Evolutionary conservation across 2,113 vertebrate species (phyloP).

Genomic region (Rutilus rutilus): DNA sequence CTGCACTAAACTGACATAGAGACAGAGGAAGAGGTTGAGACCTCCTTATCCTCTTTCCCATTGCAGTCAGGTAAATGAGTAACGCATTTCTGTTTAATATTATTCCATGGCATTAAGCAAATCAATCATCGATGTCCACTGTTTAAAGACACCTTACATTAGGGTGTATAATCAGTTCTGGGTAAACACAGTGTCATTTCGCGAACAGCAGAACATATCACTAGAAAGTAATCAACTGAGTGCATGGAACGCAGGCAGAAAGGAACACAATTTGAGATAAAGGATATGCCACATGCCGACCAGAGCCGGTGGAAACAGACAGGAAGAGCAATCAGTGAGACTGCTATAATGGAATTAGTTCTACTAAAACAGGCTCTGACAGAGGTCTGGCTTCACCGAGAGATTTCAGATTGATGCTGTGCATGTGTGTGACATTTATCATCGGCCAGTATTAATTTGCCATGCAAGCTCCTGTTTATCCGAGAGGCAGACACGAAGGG

Average conservation of each 20-base stretch:
- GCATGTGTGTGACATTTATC: slow-evolving; percentile 37
- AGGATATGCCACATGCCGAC: slow-evolving; percentile 23
- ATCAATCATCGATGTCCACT: slow-evolving; percentile 29
- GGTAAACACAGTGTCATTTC: slow-evolving; percentile 30
- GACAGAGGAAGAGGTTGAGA: not conserved
- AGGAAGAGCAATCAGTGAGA: slow-evolving; percentile 39
- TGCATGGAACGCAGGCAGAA: slow-evolving; percentile 35
- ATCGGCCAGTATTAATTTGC: slow-evolving; percentile 17
- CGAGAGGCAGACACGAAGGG: not conserved
- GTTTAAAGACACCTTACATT: slow-evolving; percentile 36
- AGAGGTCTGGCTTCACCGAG: slow-evolving; percentile 41
- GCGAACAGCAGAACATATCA: slow-evolving; percentile 7
- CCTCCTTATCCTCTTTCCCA: not conserved
- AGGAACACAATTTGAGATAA: slow-evolving; percentile 40
- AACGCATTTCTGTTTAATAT: slow-evolving; percentile 39
- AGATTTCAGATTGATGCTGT: slow-evolving; percentile 35
- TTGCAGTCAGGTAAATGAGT: slow-evolving; percentile 37
- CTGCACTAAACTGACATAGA: not conserved
- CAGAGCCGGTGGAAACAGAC: slow-evolving; percentile 25
- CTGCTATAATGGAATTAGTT: slow-evolving; percentile 48
- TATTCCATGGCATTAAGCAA: slow-evolving; percentile 40
- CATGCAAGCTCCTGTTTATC: not conserved
- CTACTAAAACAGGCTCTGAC: slow-evolving; percentile 39
- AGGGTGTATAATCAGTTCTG: slow-evolving; percentile 15
- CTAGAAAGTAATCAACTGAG: slow-evolving; percentile 45